Percentiles rank a stretch among this genome's conserved stretches.
Conservation (phyloP, 2,888 invertebrate species). For the Spicauda simplicius region DNA sequence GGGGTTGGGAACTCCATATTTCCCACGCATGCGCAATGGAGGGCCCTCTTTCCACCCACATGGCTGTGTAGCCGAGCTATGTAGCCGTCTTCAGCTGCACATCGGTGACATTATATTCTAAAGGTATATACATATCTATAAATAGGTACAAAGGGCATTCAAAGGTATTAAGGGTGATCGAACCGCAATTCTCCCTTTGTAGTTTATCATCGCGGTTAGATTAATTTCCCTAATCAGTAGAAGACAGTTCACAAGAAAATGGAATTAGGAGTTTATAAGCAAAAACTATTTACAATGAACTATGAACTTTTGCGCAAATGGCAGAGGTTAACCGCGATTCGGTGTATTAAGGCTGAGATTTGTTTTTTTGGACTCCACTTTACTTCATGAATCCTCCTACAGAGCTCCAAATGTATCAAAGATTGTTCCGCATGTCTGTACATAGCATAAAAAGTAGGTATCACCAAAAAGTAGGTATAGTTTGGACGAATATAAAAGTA, state of each 20-base stretch:
- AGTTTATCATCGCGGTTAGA: background rate
- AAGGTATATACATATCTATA: background rate
- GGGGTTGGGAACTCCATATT: constrained; percentile 51
- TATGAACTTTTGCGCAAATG: constrained; percentile 9
- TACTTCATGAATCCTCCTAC: background rate
- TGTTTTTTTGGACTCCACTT: background rate
- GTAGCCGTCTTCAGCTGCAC: constrained; percentile 1
- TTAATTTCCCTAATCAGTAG: background rate
- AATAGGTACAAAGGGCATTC: background rate
- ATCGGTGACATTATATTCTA: constrained; percentile 7
- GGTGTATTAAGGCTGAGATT: background rate
- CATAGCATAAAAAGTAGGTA: too few relatives aligned
- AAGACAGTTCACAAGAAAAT: background rate
- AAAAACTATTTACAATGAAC: background rate
- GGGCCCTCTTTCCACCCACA: background rate
- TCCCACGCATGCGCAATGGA: constrained; percentile 63
- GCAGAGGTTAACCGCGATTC: constrained; percentile 7
- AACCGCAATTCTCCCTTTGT: background rate
- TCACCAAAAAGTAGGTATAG: too few relatives aligned
- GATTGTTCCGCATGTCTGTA: too few relatives aligned
- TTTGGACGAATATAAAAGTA: too few relatives aligned
- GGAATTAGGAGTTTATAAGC: background rate
- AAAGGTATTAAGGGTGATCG: constrained; percentile 17
- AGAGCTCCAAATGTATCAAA: background rate
- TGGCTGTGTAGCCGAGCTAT: background rate